Percentiles rank a stretch among this genome's conserved stretches.
These are phyloP conservation scores for Empidonax traillii DNA, from an alignment of 2,113 vertebrate genomes.

Conservation along the genomic window DNA sequence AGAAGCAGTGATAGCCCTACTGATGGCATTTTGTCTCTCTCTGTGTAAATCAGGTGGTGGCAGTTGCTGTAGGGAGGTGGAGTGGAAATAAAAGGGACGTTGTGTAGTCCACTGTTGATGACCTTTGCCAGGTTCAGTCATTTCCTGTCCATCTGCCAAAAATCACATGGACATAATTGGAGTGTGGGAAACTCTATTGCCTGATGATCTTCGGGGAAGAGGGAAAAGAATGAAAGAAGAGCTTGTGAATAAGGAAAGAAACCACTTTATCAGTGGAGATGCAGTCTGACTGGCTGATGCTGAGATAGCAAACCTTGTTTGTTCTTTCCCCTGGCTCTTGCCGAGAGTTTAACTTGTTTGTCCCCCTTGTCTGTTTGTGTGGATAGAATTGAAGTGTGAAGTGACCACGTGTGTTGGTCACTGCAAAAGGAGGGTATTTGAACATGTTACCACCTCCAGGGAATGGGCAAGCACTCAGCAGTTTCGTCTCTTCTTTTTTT, in stretches of 20 bases:
- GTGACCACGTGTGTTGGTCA: background rate
- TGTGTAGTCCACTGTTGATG: conserved; percentile 55
- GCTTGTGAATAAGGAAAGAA: conserved; percentile 27
- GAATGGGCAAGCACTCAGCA: background rate
- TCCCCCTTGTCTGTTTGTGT: background rate
- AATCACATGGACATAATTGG: conserved; percentile 76
- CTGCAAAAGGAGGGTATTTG: background rate
- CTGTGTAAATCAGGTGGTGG: conserved; percentile 51
- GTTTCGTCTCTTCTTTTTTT: background rate
- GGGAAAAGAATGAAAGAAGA: conserved; percentile 63
- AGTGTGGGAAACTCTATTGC: conserved; percentile 82
- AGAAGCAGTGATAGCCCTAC: conserved; percentile 4
- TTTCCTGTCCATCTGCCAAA: conserved; percentile 90
- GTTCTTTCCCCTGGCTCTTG: background rate
- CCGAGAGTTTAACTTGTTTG: background rate
- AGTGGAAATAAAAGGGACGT: conserved; percentile 63
- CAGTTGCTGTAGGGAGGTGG: conserved; percentile 34
- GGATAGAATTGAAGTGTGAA: background rate
- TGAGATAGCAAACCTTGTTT: background rate
- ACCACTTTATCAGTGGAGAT: conserved; percentile 3
- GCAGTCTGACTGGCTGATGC: background rate
- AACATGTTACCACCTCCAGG: background rate
- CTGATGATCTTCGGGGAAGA: conserved; percentile 67
- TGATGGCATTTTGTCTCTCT: conserved; percentile 70
- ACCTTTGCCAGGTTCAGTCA: conserved; percentile 80